Conservation (phyloP, 2,797 vertebrate species). For the Pangasius krempfi region DNA sequence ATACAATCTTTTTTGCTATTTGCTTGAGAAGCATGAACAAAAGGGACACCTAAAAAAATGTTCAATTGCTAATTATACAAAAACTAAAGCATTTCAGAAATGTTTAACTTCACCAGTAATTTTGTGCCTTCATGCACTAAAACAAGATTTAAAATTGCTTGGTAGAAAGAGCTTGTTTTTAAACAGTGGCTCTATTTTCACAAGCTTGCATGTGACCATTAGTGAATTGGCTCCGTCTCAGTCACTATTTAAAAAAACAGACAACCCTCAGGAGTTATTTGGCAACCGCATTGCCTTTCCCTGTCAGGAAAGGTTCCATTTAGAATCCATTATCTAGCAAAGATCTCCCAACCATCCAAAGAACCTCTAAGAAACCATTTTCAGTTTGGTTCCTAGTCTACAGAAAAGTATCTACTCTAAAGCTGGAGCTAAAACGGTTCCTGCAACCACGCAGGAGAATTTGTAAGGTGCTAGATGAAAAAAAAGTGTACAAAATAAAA, state of each 20-base stretch:
- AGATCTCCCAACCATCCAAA: background rate
- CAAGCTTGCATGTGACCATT: background rate
- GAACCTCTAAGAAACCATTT: background rate
- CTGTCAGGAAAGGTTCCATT: conserved; percentile 17
- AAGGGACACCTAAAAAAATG: background rate
- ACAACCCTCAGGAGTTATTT: conserved; percentile 10
- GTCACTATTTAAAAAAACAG: background rate
- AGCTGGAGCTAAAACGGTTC: background rate
- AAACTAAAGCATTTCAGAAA: background rate
- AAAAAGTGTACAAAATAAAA: background rate
- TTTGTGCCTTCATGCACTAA: background rate
- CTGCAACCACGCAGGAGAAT: background rate
- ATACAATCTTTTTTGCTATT: background rate
- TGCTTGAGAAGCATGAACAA: background rate
- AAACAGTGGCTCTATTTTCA: background rate
- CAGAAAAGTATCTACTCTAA: background rate
- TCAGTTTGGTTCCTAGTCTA: background rate
- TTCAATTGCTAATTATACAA: background rate
- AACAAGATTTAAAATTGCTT: background rate
- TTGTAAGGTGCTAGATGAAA: background rate
- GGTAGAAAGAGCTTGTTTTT: background rate
- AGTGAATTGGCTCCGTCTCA: background rate
- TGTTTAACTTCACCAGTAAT: background rate
- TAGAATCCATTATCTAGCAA: background rate
- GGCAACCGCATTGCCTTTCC: background rate